These are phyloP conservation scores for Halisarca cf. caerulea DNA, from an alignment of 37 sponge, comb jelly and placozoan genomes.

Conservation along the genomic window DNA sequence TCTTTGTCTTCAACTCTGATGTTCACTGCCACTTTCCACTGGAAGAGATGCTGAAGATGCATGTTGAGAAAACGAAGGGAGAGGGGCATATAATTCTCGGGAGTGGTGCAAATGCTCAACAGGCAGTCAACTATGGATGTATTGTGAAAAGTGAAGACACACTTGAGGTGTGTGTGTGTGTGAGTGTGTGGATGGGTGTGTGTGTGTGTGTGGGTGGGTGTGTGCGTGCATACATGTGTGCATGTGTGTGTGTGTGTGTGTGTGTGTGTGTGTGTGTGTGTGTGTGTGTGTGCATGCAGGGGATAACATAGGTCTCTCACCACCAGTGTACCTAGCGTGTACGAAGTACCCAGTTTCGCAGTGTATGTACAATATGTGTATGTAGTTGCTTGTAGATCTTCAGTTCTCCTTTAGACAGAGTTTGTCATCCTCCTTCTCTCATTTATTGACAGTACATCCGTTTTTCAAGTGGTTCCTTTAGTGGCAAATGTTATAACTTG, in stretches of 20 bases:
- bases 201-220: no score
- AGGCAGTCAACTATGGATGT: conserved; percentile 92
- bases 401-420: no score
- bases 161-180: conserved; percentile 56
- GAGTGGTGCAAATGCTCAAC: conserved; percentile 69
- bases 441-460: no score
- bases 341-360: no score
- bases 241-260: not conserved
- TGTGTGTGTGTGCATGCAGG: not conserved
- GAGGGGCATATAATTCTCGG: conserved; percentile 75
- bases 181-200: no score
- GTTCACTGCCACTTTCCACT: conserved; percentile 97
- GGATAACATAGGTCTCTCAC: no score
- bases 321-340: no score
- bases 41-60: conserved; percentile 78
- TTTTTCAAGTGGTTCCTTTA: no score
- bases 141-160: conserved; percentile 79
- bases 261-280: conserved; percentile 16
- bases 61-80: conserved; percentile 35
- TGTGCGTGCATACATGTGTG: not conserved
- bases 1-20: conserved; percentile 96
- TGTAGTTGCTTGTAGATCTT: no score
- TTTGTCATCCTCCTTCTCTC: no score
- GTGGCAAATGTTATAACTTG: no score
- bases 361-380: no score